phyloP scores from a whole-genome alignment of 2,797 vertebrate species.

The Labeo calbasu region DNA sequence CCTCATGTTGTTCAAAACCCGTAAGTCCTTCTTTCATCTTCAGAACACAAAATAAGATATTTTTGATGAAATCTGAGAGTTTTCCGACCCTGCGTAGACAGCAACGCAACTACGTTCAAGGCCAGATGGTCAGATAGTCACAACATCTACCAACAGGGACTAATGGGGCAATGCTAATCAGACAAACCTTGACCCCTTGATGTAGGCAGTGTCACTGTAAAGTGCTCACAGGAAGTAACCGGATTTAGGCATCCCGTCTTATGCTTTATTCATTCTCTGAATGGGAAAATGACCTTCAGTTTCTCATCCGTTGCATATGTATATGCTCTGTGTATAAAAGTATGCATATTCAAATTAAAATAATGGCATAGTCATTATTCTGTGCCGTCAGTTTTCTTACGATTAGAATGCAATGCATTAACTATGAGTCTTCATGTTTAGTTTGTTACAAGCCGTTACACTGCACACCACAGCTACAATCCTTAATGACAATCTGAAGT shows the following conservation, averaged over 20 bases:
- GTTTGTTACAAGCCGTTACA: conserved; percentile 57
- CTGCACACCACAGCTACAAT: conserved; percentile 61
- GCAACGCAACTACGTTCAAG: too few species aligned
- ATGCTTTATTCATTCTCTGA: conserved; percentile 8
- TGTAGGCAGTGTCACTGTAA: not conserved
- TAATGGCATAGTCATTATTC: not conserved
- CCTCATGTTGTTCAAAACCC: too few species aligned
- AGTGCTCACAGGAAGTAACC: not conserved
- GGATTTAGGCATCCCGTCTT: not conserved
- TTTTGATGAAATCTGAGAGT: too few species aligned
- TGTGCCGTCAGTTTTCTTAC: not conserved
- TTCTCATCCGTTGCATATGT: not conserved
- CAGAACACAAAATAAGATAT: too few species aligned
- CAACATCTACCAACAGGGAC: not conserved
- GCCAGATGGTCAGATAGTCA: not conserved
- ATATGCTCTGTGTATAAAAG: not conserved
- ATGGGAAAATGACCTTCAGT: conserved; percentile 10
- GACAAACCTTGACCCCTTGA: not conserved
- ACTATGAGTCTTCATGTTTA: conserved; percentile 16
- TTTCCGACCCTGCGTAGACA: too few species aligned
- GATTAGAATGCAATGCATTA: conserved; percentile 8
- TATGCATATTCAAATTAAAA: not conserved
- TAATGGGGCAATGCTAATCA: not conserved
- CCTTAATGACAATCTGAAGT: conserved; percentile 64
- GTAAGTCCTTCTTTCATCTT: too few species aligned